Percentiles rank a stretch among this genome's conserved stretches.
phyloP scores from a whole-genome alignment of 2,113 vertebrate species.

The Periophthalmodon schlosseri region DNA sequence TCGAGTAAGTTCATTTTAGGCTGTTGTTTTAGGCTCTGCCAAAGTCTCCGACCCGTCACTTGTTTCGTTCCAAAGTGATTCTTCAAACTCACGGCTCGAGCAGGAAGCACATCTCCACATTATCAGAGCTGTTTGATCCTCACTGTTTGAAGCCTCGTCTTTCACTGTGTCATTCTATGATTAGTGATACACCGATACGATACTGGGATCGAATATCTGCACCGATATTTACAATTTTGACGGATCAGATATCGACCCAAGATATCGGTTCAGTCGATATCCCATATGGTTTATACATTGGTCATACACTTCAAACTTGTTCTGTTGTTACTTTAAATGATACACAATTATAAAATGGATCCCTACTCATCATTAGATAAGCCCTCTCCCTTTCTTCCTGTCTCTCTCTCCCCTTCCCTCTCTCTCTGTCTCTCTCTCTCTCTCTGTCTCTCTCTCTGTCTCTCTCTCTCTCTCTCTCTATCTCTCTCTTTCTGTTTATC shows the following conservation, averaged over 20 bases:
- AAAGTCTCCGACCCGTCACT: conserved; percentile 10
- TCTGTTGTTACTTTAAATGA: no score
- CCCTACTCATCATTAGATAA: conserved; percentile 73
- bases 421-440: conserved; percentile 14
- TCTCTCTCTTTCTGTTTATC: no score
- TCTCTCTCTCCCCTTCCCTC: neutral
- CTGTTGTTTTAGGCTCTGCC: neutral
- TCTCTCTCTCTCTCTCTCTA: conserved; percentile 16
- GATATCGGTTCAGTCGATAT: no score
- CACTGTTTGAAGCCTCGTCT: conserved; percentile 41
- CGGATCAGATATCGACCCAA: no score
- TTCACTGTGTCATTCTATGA: conserved; percentile 58
- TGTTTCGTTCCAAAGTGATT: conserved; percentile 27
- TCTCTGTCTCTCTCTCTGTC: conserved; percentile 58
- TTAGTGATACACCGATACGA: no score
- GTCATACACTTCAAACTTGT: no score
- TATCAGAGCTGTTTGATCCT: conserved; percentile 27
- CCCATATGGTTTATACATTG: no score
- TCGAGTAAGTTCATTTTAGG: neutral
- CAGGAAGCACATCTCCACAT: neutral
- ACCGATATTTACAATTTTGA: no score
- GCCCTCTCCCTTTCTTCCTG: neutral
- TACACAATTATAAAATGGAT: no score
- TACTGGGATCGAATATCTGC: no score
- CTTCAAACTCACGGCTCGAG: conserved; percentile 30